A percentile compares a stretch with the other conserved stretches of the same genome.
Evolutionary conservation across 2,113 vertebrate species (phyloP).

Genomic region (Macaca nemestrina): DNA sequence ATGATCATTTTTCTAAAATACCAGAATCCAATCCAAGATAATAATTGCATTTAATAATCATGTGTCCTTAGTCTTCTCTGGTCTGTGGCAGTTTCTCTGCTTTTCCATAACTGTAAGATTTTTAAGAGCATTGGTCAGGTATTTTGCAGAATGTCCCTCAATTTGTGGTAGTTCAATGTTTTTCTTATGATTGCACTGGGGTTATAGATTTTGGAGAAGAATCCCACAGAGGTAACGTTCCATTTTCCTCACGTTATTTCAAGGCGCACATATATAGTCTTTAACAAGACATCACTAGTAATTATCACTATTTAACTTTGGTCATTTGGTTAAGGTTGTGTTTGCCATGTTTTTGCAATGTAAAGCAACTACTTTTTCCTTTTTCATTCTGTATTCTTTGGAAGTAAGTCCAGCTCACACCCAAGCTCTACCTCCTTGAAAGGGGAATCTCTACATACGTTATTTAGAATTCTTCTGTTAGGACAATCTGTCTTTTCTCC

Average conservation of each 20-base stretch:
- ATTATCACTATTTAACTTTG: neutral
- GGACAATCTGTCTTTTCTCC: neutral
- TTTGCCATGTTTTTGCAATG: conserved; percentile 14
- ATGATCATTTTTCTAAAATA: neutral
- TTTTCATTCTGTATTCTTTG: conserved; percentile 35
- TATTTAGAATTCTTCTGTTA: conserved; percentile 38
- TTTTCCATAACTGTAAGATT: conserved; percentile 13
- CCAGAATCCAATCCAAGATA: neutral
- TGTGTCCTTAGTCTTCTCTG: neutral
- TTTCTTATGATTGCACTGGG: neutral
- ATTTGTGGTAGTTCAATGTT: conserved; percentile 13
- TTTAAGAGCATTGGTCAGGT: neutral
- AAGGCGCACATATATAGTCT: neutral
- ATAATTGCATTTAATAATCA: conserved; percentile 23
- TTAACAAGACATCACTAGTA: neutral
- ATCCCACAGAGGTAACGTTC: neutral
- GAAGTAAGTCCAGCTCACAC: neutral
- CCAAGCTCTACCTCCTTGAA: neutral
- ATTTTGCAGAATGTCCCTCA: neutral
- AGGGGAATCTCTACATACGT: neutral
- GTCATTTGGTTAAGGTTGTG: neutral
- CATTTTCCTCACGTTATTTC: neutral
- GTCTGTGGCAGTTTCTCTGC: neutral
- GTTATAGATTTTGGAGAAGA: conserved; percentile 26
- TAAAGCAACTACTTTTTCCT: conserved; percentile 2